Base-by-base conservation (phyloP, 1,140 invertebrate species). In the Babylonia areolata region DNA sequence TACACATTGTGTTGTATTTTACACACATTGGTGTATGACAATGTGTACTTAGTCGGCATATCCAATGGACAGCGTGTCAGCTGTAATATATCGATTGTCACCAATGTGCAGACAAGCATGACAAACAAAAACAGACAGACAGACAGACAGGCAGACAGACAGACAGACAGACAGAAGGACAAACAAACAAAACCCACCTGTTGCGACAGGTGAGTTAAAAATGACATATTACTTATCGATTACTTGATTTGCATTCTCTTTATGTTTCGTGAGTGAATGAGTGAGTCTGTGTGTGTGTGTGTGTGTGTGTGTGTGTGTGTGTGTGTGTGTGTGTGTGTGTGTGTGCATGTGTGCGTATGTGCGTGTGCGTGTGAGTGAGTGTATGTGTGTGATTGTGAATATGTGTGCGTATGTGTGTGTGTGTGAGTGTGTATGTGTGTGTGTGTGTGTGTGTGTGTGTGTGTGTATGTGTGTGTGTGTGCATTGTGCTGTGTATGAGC, bases 201-300 rank as follows among this genome's bases (percentile, higher is more conserved):
- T n/a, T n/a, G n/a, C n/a, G n/a, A n/a, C n/a, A n/a, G n/a, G n/a
- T n/a, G n/a, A n/a, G n/a, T n/a, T n/a, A 6, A 51, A 51, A 51
- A 51, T 51, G 9, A 11, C 46, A 51, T 51, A 6, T 51, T 51
- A 11, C 46, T 51, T 51, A 6, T 51, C 46, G 46, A 51, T 11
- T 11, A 51, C 46, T 6, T 11, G 20, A 51, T 51, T 6, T 51
- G 6, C 46, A 51, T 20, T 51, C 20, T 51, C 46, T 51, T 69
- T 9, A 28, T 20, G 9, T 9, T 69, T 9, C 28, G 64, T 69
- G 64, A 28, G 64, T 17, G 64, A 28, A 23, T 69, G 64, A 12
- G 51, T 80, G 40, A 9, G 78, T 54, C 20, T 81, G 46, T 64
- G 37, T 39, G 75, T 77, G 75, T 40, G 15, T 77, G 75, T 40